Base-by-base conservation (phyloP, 2,888 invertebrate genomes). In the Acanthosepion esculentum region DNA sequence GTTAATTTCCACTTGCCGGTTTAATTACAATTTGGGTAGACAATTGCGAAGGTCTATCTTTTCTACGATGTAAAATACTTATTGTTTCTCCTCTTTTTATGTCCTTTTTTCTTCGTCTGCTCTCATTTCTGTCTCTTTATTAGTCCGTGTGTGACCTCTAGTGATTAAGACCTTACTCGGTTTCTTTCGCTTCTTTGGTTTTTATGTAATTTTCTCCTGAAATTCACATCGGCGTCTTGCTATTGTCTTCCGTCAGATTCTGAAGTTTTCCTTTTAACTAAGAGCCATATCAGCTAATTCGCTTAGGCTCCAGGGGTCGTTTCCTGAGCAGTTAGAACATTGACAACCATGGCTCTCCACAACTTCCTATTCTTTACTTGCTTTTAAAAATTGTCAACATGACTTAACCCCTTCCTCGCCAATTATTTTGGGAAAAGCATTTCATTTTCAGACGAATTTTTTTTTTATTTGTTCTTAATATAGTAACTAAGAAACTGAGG, bases 11-110 rank as follows among this genome's bases (percentile, higher is more conserved):
- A 78, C 78, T 78, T 15, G 78, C 78, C 78, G 78, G 78, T n/a
- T 78, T 78, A 78, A 78, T 78, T 78, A 78, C 78, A 78, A 78
- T 78, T 78, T n/a, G n/a, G n/a, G n/a, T 78, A n/a, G 78, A 78
- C n/a, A 78, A 78, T 78, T 78, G 78, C 78, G 78, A 78, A 78
- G 78, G 78, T 78, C 78, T 78, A 78, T 78, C n/a, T 78, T 78
- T n/a, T 15, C n/a, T n/a, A 78, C 78, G 33, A 78, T 78, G n/a
- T 78, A 78, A 78, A 78, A 78, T n/a, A 78, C 78, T 78, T 78
- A 23, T 78, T 15, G n/a, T 18, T 78, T 78, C n/a, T 78, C 78
- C 78, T n/a, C n/a, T 78, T 78, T 15, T 15, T 78, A 33, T 78
- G 15, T n/a, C 10, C 10, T n/a, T 12, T 33, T n/a, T 33, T 78